phyloP scores from a whole-genome alignment of 2,888 invertebrate species.

The Eurois occulta region DNA sequence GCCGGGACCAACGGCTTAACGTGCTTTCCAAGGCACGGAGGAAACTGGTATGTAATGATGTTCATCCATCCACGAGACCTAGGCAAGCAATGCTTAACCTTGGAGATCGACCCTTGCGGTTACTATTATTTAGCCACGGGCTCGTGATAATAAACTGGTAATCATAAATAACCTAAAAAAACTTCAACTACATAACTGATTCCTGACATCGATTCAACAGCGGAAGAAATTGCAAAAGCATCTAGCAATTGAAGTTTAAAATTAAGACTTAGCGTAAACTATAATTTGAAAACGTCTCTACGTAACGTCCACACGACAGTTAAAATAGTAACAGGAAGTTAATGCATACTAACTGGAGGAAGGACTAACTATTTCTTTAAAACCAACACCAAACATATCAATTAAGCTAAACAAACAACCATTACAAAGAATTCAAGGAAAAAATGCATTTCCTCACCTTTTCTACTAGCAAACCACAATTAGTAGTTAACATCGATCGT shows the following conservation, averaged over 20 bases:
- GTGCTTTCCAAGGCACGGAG: too few relatives aligned
- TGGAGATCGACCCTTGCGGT: too few relatives aligned
- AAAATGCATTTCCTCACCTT: neutral
- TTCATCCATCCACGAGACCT: too few relatives aligned
- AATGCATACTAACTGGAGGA: neutral
- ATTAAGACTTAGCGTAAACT: neutral
- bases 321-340: neutral
- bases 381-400: neutral
- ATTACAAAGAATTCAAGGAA: neutral
- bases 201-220: too few relatives aligned
- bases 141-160: too few relatives aligned
- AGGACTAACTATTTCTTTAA: too few relatives aligned
- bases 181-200: neutral
- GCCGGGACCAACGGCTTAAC: too few relatives aligned
- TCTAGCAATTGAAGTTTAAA: neutral
- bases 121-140: too few relatives aligned
- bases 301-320: neutral
- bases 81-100: too few relatives aligned
- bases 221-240: too few relatives aligned
- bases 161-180: too few relatives aligned
- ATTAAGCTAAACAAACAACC: constrained; percentile 13
- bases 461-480: neutral
- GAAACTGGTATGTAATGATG: too few relatives aligned
- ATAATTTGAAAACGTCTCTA: neutral
- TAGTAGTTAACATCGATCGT: constrained; percentile 27